Base-by-base conservation (phyloP, 1,140 invertebrate species). In the Cotesia chilonis region DNA sequence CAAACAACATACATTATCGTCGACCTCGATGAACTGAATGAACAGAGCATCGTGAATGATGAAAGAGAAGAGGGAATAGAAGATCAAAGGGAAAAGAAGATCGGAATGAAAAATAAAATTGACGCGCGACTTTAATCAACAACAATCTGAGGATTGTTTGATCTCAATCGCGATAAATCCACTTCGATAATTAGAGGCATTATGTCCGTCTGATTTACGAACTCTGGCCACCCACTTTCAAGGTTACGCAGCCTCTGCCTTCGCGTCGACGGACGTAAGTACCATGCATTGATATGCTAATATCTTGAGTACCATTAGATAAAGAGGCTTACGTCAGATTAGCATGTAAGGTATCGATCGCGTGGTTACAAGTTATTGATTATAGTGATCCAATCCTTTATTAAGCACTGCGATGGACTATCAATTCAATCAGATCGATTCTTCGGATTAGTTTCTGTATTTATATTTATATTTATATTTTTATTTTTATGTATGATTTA, bases 81-180 rank as follows among this genome's bases (percentile, higher is more conserved):
- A 47, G 41, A 47, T 47, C 7, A 47, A 47, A 47, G 7, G 7
- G 10, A 47, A 47, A 0, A 6, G 10, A 47, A 28, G 28, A 28
- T 28, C 28, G 28, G 28, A 47, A 47, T 47, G 10, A 47, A 20
- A 20, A 59, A 59, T 20, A 20, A 59, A 59, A 28, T 35, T 28
- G 57, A 59, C 20, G 57, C 17, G 57, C 57, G 57, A 59, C 20
- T 59, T 59, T 20, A 47, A 47, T 47, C 41, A 63, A 6, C 60
- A 36, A 37, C 57, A 41, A 63, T 63, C 60, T 41, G 3, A 63
- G 35, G 60, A 63, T 63, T 63, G 60, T 63, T 63, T 63, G 60
- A 63, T 63, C 60, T 36, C 4, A 38, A 63, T 63, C 35, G 36
- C 28, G 60, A 63, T 63, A 63, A 63, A 63, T 41, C 4, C 36